Evolutionary conservation across 2,797 vertebrate genomes (phyloP), one percentile per base, ranked within the genome.

Genomic region (Anguilla megastoma): DNA sequence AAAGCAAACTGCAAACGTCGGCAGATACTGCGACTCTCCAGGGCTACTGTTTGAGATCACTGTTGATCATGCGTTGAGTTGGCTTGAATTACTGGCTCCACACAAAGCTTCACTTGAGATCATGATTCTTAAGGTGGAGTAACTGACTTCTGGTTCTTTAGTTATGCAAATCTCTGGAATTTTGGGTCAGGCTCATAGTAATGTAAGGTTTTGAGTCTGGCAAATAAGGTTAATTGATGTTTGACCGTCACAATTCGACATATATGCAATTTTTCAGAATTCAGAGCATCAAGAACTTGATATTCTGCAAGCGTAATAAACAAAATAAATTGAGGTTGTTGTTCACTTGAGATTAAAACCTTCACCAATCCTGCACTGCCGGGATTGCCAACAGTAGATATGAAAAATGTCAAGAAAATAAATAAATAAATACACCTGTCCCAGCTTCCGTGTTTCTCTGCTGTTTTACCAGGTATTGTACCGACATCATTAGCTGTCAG

Each of bases 401-500:
- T 16, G 69, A 74, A 36, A 45, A 45, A 21, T 2, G 16, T 21
- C 33, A 79, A 45, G 24, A 21, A 18, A 45, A 71, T 21, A 63
- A 63, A 63, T 21, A 63, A 63, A 21, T 21, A 63, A 33, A 45
- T 6, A 14, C 16, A 45, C 45, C 79, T 82, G 41, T 50, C 79
- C 8, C 79, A 48, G 8, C 3, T 82, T 21, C 45, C 36, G 1
- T 21, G 36, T 82, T 45, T 50, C 50, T 50, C 16, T 21, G 6
- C 33, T 1, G 16, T 45, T 36, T n/a, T 45, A 24, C 24, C 50
- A 21, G 18, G 7, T 50, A 48, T 82, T n/a, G 7, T 50, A 48
- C 79, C 9, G 79, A 50, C 6, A 82, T 82, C 45, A 27, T 82
- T 50, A 50, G 18, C 79, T 82, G 79, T 82, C 79, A 82, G 41